phyloP scores from a whole-genome alignment of 2,888 invertebrate species.

The Lasioglossum morio region DNA sequence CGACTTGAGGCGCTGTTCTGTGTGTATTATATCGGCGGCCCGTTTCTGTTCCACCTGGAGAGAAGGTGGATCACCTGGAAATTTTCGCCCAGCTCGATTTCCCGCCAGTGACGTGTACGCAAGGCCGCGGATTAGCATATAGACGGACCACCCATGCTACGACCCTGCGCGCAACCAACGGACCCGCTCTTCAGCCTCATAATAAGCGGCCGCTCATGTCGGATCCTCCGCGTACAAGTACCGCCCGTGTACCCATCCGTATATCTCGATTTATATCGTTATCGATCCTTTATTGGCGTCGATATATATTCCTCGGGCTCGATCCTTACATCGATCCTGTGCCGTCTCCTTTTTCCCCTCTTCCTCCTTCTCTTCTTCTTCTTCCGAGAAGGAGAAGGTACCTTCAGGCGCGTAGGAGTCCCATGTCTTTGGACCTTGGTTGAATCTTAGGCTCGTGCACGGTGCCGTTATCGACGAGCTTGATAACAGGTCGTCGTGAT shows the following conservation, averaged over 20 bases:
- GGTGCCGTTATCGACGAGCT: constrained; percentile 37
- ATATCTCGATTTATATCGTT: constrained; percentile 84
- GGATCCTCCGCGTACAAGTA: constrained; percentile 81
- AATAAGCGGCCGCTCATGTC: constrained; percentile 83
- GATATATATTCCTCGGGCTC: constrained; percentile 76
- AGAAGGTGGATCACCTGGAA: constrained; percentile 20
- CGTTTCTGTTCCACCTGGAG: not conserved
- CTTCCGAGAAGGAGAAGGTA: not conserved
- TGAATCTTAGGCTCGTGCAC: not conserved
- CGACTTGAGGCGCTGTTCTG: not conserved
- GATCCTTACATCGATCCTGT: constrained; percentile 65
- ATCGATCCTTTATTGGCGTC: constrained; percentile 83
- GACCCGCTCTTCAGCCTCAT: constrained; percentile 75
- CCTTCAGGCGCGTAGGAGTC: constrained; percentile 54
- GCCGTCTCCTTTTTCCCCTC: constrained; percentile 37
- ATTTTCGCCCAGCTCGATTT: constrained; percentile 58
- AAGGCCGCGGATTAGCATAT: constrained; percentile 78
- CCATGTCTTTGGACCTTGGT: constrained; percentile 40
- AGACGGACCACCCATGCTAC: constrained; percentile 83
- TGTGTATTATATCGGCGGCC: not conserved
- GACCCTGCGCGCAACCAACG: constrained; percentile 77
- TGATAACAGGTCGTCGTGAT: constrained; percentile 39
- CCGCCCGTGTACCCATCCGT: constrained; percentile 83
- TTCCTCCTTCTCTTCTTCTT: constrained; percentile 1
- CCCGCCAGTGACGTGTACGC: constrained; percentile 49